phyloP scores from a whole-genome alignment of 2,797 vertebrate genomes.

The Geotrypetes seraphini region DNA sequence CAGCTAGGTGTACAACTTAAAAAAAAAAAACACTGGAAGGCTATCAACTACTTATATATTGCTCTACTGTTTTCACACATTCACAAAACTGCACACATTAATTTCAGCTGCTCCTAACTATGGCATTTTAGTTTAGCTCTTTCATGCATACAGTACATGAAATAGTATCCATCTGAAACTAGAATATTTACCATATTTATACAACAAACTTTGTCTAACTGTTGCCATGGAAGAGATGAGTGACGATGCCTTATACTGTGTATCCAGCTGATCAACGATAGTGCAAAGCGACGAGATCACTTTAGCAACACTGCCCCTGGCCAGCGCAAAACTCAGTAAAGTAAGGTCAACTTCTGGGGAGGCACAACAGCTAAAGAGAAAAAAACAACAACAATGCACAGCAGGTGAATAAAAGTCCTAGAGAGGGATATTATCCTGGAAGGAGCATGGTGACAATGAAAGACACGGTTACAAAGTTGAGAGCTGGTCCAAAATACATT shows the following conservation, averaged over 20 bases:
- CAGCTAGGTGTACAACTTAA: too few species aligned
- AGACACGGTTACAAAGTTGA: neutral
- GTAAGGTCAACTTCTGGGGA: constrained; percentile 87
- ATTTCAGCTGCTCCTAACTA: too few species aligned
- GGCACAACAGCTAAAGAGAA: constrained; percentile 66
- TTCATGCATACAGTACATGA: too few species aligned
- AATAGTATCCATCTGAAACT: too few species aligned
- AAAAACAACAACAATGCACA: neutral
- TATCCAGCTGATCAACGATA: constrained; percentile 69
- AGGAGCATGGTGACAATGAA: too few species aligned
- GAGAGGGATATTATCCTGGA: too few species aligned
- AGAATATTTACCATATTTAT: constrained; percentile 93
- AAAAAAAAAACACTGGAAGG: too few species aligned
- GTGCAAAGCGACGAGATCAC: constrained; percentile 79
- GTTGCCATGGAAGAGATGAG: constrained; percentile 85
- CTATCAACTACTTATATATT: too few species aligned
- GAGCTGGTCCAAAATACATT: neutral
- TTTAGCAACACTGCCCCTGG: constrained; percentile 87
- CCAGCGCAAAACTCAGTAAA: constrained; percentile 86
- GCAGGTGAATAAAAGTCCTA: neutral
- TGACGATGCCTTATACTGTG: constrained; percentile 71
- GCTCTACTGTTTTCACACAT: too few species aligned
- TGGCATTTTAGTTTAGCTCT: too few species aligned
- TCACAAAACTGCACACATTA: too few species aligned
- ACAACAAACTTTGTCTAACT: constrained; percentile 79